Conservation (phyloP, 2,888 invertebrate species). For the Drosophila lutescens region DNA sequence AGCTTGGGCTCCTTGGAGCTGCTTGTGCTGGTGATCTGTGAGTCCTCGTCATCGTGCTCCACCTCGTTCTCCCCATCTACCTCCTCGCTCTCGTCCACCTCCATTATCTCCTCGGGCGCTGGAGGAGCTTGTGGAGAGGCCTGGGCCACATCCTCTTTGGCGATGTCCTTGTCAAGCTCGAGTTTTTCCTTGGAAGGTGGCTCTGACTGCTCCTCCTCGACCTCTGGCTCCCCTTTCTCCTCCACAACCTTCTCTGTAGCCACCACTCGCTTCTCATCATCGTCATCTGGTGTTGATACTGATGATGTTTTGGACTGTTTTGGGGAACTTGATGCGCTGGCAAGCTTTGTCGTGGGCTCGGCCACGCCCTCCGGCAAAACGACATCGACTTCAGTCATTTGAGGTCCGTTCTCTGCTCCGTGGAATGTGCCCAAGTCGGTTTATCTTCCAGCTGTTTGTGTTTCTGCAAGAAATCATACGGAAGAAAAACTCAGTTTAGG, state of each 20-base stretch:
- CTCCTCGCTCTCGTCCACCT: constrained; percentile 64
- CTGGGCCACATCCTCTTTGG: constrained; percentile 50
- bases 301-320: constrained; percentile 19
- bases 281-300: not conserved
- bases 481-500: not conserved
- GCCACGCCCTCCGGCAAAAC: constrained; percentile 81
- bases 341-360: constrained; percentile 68
- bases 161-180: constrained; percentile 25
- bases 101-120: constrained; percentile 59
- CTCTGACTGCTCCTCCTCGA: no score
- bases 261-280: constrained; percentile 24
- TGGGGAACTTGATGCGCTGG: constrained; percentile 54
- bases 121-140: constrained; percentile 55
- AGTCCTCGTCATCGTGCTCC: constrained; percentile 74
- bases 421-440: constrained; percentile 49
- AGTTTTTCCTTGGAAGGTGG: constrained; percentile 22
- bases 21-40: constrained; percentile 80
- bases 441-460: constrained; percentile 38
- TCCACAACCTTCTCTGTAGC: constrained; percentile 3
- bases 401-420: constrained; percentile 56
- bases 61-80: constrained; percentile 36
- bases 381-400: constrained; percentile 82
- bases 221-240: no score
- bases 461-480: constrained; percentile 27
- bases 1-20: constrained; percentile 68